phyloP scores from a whole-genome alignment of 2,113 vertebrate species.

The Phalacrocorax brasilianus region DNA sequence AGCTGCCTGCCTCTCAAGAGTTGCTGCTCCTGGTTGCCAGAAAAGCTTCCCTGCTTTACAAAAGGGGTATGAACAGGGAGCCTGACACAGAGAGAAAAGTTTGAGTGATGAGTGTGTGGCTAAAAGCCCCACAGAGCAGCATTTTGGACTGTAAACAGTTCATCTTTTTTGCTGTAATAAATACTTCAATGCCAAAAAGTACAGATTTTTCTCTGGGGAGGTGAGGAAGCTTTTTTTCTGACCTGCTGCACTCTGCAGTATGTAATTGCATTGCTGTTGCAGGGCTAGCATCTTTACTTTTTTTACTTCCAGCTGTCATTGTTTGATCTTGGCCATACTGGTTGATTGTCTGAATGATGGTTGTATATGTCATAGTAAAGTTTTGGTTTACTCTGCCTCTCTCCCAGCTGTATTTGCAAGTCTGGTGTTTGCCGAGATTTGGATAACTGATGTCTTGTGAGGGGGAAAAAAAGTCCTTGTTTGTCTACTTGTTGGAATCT shows the following conservation, averaged over 20 bases:
- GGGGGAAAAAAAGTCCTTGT: slow-evolving; percentile 5
- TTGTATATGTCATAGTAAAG: slow-evolving; percentile 30
- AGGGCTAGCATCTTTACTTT: slow-evolving; percentile 21
- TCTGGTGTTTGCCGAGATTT: slow-evolving; percentile 42
- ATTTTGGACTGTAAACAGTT: background rate
- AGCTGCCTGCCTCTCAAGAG: background rate
- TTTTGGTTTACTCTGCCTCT: slow-evolving; percentile 32
- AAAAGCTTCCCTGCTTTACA: background rate
- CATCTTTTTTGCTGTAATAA: background rate
- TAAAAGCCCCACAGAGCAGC: background rate
- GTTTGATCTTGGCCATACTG: background rate
- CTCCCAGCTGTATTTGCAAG: slow-evolving; percentile 39
- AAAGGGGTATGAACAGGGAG: background rate
- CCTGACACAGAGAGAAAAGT: background rate
- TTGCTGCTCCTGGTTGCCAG: background rate
- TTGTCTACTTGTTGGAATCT: slow-evolving; percentile 36
- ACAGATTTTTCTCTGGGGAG: background rate
- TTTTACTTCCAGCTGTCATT: slow-evolving; percentile 10
- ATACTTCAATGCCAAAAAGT: background rate
- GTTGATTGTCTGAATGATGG: slow-evolving; percentile 8
- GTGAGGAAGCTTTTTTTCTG: background rate
- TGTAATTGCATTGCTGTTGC: background rate
- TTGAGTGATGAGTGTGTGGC: background rate
- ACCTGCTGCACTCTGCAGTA: background rate
- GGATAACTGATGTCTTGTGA: slow-evolving; percentile 29